These are phyloP conservation scores for Panthera leo DNA, from an alignment of 2,113 vertebrate species.

Conservation along the genomic window DNA sequence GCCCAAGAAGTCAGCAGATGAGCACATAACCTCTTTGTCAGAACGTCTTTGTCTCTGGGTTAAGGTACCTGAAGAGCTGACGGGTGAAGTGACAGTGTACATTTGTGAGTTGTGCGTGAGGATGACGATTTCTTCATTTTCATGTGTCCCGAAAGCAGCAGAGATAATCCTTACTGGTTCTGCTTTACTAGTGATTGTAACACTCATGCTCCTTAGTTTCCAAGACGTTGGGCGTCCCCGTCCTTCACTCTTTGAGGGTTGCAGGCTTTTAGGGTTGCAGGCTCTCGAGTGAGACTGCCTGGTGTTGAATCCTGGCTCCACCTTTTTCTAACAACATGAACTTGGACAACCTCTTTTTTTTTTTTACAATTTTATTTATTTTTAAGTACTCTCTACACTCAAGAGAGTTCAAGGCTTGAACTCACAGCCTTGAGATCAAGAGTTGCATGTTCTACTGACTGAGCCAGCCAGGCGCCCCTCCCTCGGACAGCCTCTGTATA, in stretches of 20 bases:
- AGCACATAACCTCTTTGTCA: no score
- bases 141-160: neutral
- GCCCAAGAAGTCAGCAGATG: neutral
- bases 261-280: neutral
- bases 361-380: neutral
- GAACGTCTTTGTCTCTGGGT: neutral
- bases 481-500: neutral
- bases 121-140: neutral
- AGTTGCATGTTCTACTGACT: neutral
- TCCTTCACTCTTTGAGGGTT: neutral
- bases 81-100: neutral
- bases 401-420: neutral
- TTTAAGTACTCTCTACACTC: neutral
- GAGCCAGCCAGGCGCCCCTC: neutral
- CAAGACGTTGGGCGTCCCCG: neutral
- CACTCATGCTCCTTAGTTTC: neutral
- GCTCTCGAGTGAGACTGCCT: neutral
- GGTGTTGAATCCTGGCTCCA: neutral
- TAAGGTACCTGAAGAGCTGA: neutral
- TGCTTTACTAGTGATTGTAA: neutral
- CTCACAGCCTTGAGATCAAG: neutral
- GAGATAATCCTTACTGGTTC: neutral
- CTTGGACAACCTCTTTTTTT: neutral
- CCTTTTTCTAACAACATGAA: neutral
- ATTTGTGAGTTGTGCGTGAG: neutral